These are phyloP conservation scores for Timandra comae DNA, from an alignment of 2,888 invertebrate species.

Conservation along the genomic window DNA sequence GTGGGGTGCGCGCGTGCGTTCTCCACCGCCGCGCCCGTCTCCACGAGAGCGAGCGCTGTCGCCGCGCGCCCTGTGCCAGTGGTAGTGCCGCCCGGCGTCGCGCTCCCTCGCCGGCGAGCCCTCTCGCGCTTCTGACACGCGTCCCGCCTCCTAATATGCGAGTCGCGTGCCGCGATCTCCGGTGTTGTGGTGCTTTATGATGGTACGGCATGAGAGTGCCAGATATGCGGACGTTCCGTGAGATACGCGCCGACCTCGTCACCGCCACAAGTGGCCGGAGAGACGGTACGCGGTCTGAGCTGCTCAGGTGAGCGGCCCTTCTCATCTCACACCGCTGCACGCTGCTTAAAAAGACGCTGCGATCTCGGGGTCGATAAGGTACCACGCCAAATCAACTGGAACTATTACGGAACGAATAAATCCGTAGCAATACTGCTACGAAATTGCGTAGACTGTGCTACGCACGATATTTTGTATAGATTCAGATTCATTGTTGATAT, in stretches of 20 bases:
- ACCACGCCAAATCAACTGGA: slow-evolving; percentile 27
- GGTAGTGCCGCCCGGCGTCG: slow-evolving; percentile 48
- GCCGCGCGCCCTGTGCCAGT: slow-evolving; percentile 38
- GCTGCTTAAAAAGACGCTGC: slow-evolving; percentile 53
- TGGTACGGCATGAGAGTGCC: slow-evolving; percentile 70
- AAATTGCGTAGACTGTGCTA: slow-evolving; percentile 26
- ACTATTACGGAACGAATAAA: slow-evolving; percentile 10
- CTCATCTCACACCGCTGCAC: slow-evolving; percentile 50
- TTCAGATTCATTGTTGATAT: not conserved
- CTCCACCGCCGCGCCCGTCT: slow-evolving; percentile 57
- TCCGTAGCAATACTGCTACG: slow-evolving; percentile 23
- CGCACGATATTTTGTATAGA: slow-evolving; percentile 7
- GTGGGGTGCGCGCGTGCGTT: slow-evolving; percentile 53
- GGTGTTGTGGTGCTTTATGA: slow-evolving; percentile 73
- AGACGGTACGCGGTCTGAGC: slow-evolving; percentile 52
- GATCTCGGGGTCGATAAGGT: slow-evolving; percentile 65
- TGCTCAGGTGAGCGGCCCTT: slow-evolving; percentile 69
- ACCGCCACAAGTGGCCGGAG: slow-evolving; percentile 72
- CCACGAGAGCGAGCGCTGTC: slow-evolving; percentile 25
- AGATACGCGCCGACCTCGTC: slow-evolving; percentile 46
- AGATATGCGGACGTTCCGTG: slow-evolving; percentile 73
- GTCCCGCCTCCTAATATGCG: slow-evolving; percentile 47
- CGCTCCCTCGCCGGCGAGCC: slow-evolving; percentile 28
- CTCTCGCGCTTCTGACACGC: slow-evolving; percentile 31
- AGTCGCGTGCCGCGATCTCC: slow-evolving; percentile 59